Evolutionary conservation across 64 coral and sea anemone species (phyloP), one percentile per base, ranked within the genome.

Genomic region (Hydrozoanthus tunicans): DNA sequence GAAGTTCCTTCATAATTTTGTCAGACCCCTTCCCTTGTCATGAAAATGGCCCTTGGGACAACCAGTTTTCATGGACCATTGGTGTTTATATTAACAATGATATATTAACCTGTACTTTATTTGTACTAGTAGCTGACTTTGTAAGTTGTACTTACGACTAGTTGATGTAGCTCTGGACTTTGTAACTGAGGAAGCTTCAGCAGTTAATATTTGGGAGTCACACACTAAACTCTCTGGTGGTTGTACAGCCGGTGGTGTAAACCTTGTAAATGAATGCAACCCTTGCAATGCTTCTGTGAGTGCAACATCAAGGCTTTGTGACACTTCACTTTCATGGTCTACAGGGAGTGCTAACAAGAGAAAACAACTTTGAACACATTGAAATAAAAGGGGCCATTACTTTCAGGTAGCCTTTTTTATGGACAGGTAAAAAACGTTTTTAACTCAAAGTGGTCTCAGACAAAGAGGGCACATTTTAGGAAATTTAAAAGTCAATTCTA

Each of bases 241-340:
- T 15, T 53, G 67, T 58, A 53, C 53, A 59, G 69, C 14, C 15
- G 67, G 20, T 14, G 73, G 55, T 6, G 68, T 74, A 12, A 88
- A 73, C 54, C 69, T 88, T 60, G 84, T 88, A 75, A 88, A 88
- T 59, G 84, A 25, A 0, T 88, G 68, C 17, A 88, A 24, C 52
- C 94, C 94, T 79, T 80, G 57, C 63, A 97, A 86, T 13, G 92
- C 94, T 58, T 94, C 69, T 85, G 70, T 86, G 11, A 97, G 11
- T 20, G 95, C 95, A 73, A 69, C 82, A 77, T 97, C 92, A 66
- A 97, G 95, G 79, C 95, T 97, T 65, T 82, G 82, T 27, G 92
- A 94, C 55, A 97, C 70, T 64, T 80, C 53, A 58, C 91, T 93
- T 89, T 97, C 95, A 85, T 97, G 95, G 59, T 84, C 85, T 72